Evolutionary conservation across 2,888 invertebrate species (phyloP), one percentile per base, ranked within the genome.

Genomic region (Trachelus troglodyta): DNA sequence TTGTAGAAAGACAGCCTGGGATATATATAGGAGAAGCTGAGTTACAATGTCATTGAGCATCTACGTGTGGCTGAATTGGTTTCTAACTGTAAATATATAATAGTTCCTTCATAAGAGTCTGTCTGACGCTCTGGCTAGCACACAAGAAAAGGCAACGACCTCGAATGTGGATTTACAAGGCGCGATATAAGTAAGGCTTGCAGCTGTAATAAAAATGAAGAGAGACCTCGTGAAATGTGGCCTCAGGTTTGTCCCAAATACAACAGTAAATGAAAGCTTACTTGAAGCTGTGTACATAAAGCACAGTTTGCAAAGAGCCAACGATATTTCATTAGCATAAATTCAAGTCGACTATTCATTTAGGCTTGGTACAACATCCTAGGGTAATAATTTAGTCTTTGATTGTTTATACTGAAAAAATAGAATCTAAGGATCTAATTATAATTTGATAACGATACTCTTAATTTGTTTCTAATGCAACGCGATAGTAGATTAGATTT

Each of bases 81-180:
- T 79, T 81, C 73, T 82, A 80, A 85, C 81, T 80, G 81, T 84
- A 79, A 82, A 84, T 79, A n/a, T 69, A 69, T 81, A 79, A 79
- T 77, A 79, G 82, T 79, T 79, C 77, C 81, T 83, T 80, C 81
- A 76, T 56, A 79, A 80, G 82, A 82, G 82, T 78, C 84, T 86
- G 83, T 84, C 85, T 83, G 82, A 82, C 85, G 85, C 85, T 80
- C 31, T 71, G 31, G 80, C 82, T 82, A 83, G 77, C 80, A 81
- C 82, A 82, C 83, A 83, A 84, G 85, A 85, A 86, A 56, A 88
- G 88, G 85, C 88, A 88, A 87, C 83, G 87, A 88, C 86, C 87
- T 88, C 87, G 85, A 84, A 81, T 80, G 80, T 78, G 76, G 83
- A 87, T 87, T 88, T 86, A 81, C 83, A 84, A 83, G 78, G 77